Evolutionary conservation across 2,888 invertebrate genomes (phyloP).

Genomic region (Leucoma salicis): DNA sequence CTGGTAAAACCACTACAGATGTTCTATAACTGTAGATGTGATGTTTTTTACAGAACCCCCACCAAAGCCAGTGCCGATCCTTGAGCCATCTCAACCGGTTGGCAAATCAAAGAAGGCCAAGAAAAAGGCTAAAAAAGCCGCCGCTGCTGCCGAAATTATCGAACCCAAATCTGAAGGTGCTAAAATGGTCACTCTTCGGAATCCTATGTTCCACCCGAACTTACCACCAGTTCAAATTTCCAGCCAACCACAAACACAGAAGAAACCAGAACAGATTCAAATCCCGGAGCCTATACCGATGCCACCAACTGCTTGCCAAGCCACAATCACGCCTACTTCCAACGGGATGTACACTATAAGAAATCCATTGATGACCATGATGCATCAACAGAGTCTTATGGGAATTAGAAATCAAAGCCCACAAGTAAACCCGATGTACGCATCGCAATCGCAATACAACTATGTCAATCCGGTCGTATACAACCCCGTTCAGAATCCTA

Average conservation of each 20-base stretch:
- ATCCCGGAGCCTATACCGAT: slow-evolving; percentile 74
- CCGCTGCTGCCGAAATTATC: slow-evolving; percentile 50
- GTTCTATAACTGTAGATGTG: too few species aligned
- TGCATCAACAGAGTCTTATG: slow-evolving; percentile 70
- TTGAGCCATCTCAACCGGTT: slow-evolving; percentile 46
- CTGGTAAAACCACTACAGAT: too few species aligned
- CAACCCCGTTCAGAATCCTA: slow-evolving; percentile 33
- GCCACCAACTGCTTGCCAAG: slow-evolving; percentile 74
- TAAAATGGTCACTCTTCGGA: slow-evolving; percentile 89
- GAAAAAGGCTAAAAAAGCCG: slow-evolving; percentile 75
- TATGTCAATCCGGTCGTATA: slow-evolving; percentile 59
- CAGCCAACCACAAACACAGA: slow-evolving; percentile 40
- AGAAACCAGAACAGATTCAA: slow-evolving; percentile 60
- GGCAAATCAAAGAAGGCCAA: slow-evolving; percentile 73
- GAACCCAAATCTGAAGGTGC: slow-evolving; percentile 62
- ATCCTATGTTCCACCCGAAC: slow-evolving; percentile 88
- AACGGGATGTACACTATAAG: slow-evolving; percentile 92
- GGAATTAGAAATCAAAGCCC: slow-evolving; percentile 48
- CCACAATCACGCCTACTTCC: slow-evolving; percentile 75
- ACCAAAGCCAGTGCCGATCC: slow-evolving; percentile 53
- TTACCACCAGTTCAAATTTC: slow-evolving; percentile 64
- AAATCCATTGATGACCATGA: slow-evolving; percentile 85
- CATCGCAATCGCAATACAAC: slow-evolving; percentile 54
- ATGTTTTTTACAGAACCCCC: slow-evolving; percentile 53
- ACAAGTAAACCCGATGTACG: slow-evolving; percentile 44